Conservation (phyloP, 92 coral and sea anemone species). For the Parazoanthus darwini region DNA sequence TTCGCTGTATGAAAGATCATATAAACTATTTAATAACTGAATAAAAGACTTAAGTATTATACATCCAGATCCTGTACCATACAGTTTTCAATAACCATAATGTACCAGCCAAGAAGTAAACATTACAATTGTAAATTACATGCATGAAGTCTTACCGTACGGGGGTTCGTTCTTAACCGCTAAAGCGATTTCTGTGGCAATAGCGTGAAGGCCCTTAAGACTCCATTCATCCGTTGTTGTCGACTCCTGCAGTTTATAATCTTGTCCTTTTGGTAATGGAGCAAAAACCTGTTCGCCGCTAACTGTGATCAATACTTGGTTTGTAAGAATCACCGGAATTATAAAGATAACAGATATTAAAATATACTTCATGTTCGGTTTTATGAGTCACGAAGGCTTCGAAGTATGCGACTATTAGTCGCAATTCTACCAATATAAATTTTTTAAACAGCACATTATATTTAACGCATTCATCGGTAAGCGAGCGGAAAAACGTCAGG, state of each 20-base stretch:
- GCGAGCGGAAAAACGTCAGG: conserved; percentile 9
- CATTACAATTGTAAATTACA: too few species aligned
- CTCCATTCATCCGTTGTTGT: conserved; percentile 31
- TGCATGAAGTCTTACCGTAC: conserved; percentile 50
- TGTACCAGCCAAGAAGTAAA: not conserved
- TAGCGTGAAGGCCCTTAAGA: conserved; percentile 49
- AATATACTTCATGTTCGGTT: not conserved
- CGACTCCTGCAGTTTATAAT: conserved; percentile 48
- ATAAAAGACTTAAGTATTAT: too few species aligned
- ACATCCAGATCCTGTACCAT: not conserved
- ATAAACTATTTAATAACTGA: not conserved
- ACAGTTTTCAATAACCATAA: not conserved
- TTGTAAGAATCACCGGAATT: not conserved
- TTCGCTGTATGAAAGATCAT: not conserved
- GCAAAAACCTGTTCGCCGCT: conserved; percentile 25
- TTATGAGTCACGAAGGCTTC: not conserved
- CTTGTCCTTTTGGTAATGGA: conserved; percentile 53
- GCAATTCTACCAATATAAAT: not conserved
- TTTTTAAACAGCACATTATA: not conserved
- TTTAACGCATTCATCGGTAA: not conserved
- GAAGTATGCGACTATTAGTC: not conserved
- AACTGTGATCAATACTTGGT: not conserved
- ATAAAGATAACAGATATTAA: not conserved
- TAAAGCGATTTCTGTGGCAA: conserved; percentile 60
- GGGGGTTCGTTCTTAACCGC: conserved; percentile 62